Percentiles rank a stretch among this genome's conserved stretches.
phyloP scores from a whole-genome alignment of 2,888 invertebrate species.

The Campoletis raptor region DNA sequence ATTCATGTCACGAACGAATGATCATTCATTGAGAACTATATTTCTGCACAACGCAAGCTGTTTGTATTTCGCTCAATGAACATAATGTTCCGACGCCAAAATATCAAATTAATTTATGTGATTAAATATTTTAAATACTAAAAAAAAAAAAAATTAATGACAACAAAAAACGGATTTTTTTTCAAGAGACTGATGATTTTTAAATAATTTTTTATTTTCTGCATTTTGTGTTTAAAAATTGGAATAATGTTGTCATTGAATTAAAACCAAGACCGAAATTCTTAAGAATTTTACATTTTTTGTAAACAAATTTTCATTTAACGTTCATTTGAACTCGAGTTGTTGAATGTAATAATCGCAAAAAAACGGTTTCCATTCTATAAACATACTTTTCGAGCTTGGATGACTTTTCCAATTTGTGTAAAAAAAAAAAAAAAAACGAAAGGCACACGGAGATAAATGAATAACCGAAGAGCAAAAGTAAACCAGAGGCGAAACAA shows the following conservation, averaged over 20 bases:
- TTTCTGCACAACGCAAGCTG: not conserved
- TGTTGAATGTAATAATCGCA: not conserved
- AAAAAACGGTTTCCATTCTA: not conserved
- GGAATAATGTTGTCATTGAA: not conserved
- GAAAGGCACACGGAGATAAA: not conserved
- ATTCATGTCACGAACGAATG: conserved; percentile 14
- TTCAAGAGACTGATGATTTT: not conserved
- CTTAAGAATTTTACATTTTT: not conserved
- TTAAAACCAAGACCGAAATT: too few species aligned
- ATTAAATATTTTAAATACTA: not conserved
- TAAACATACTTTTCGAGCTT: not conserved
- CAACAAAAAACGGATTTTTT: not conserved
- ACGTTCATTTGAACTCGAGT: not conserved
- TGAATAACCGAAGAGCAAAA: not conserved
- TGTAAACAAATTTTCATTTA: not conserved
- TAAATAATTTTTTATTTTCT: not conserved
- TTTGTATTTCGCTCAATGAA: not conserved
- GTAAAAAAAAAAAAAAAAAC: not conserved
- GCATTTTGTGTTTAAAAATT: not conserved
- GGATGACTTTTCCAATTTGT: not conserved
- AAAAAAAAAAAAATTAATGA: not conserved
- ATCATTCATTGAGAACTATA: not conserved
- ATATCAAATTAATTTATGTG: not conserved
- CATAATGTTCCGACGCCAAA: not conserved
- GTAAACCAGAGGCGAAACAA: not conserved